Evolutionary conservation across 2,113 vertebrate genomes (phyloP), one percentile per base, ranked within the genome.

Genomic region (Datnioides undecimradiatus): DNA sequence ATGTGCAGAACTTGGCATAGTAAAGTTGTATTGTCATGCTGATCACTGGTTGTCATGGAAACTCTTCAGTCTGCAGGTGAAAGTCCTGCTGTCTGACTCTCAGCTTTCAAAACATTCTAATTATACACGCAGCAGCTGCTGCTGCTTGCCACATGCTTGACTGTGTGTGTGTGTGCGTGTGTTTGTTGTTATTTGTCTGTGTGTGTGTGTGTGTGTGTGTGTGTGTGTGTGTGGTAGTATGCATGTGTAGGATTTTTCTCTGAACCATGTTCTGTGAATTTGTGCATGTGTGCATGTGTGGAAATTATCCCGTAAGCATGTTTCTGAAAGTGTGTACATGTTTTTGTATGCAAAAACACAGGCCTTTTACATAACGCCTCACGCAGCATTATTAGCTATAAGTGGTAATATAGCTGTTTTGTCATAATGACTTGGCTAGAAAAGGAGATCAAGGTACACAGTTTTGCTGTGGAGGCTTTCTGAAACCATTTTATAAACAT

Each of bases 31-130:
- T 75, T 73, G 68, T 87, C 55, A 76, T 60, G 27, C 55, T 82
- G 77, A 63, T 48, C 73, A 46, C 59, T 55, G 79, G 85, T 87
- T 80, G 87, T 64, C 83, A 76, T 82, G 84, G 78, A 45, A 83
- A 91, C 81, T 65, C 49, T 70, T 77, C 57, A 79, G 70, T 73
- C 70, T 88, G 84, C 88, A 91, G 92, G 90, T 93, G 86, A 87
- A 90, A 74, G 87, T 86, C 74, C 79, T 80, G 68, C 82, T 59
- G 48, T 78, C 73, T 10, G 1, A 78, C 87, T 91, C 86, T 92
- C 87, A 73, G 83, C 87, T 93, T 93, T 91, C 90, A 92, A 93
- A 93, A 92, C 88, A 88, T 64, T 90, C 92, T 93, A 93, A 93
- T 90, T 90, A 91, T 93, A 93, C 75, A 90, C 89, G 67, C 88